Base-by-base conservation (phyloP, 2,113 vertebrate species). In the Pseudorasbora parva region DNA sequence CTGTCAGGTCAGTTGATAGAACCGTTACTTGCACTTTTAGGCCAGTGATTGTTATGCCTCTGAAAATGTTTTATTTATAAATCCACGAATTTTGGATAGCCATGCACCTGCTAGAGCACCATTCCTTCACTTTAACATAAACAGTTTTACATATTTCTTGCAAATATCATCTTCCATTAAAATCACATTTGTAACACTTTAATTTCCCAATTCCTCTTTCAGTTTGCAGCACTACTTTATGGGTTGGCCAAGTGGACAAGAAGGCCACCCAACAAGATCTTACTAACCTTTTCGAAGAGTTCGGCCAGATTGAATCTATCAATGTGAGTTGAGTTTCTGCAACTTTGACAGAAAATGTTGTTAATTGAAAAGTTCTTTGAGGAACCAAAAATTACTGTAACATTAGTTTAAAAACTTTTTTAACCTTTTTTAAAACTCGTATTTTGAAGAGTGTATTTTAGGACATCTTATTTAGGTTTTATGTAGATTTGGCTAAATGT, bases 161-260 rank as follows among this genome's bases (percentile, higher is more conserved):
- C 41, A 14, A 72, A 47, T 23, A 21, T 62, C 25, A 15, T 64
- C 60, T 25, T 27, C 56, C 9, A 64, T 64, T 37, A 12, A 64
- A 27, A 25, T 11, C 68, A 23, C n/a, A 47, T 15, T n/a, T 23
- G n/a, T 8, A 25, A 47, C 12, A 14, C 5, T 33, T 43, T 64
- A 3, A 17, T 64, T 33, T 64, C 14, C 11, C 9, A 11, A 12
- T 64, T 64, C 41, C 45, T 77, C 19, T 56, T 72, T 6, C 88
- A 99, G 98, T 99, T 25, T 99, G 98, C 93, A 99, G 98, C 88
- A 99, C 98, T 30, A 99, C 98, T 74, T 95, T 99, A 78, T 99
- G 98, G 98, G 98, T 99, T 76, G 98, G 98, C 27, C 98, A 99
- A 87, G 97, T 99, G 87, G 98, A 99, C 92, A 99, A 99, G 94